These are phyloP conservation scores for Takifugu flavidus DNA, from an alignment of 2,113 vertebrate genomes.

Conservation along the genomic window DNA sequence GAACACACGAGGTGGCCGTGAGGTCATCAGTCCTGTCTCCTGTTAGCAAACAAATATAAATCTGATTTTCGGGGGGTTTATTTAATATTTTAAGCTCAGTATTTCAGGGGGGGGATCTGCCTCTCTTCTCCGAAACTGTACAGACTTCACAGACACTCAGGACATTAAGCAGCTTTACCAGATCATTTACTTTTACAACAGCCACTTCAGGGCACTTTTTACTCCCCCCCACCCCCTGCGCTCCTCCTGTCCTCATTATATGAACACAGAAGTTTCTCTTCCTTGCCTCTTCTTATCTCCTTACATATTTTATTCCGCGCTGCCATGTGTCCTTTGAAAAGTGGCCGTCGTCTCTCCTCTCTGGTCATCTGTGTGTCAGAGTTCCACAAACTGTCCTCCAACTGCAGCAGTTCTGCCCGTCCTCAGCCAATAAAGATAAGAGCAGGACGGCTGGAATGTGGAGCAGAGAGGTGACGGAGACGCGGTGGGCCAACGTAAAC, in stretches of 20 bases:
- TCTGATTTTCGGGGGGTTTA: neutral
- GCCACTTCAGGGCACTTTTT: neutral
- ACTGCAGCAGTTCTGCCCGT: slow-evolving; percentile 41
- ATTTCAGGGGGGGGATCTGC: neutral
- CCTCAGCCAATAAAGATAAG: slow-evolving; percentile 74
- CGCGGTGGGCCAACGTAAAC: neutral
- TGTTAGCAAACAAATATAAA: too few species aligned
- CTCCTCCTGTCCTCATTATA: slow-evolving; percentile 8
- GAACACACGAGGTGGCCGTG: too few species aligned
- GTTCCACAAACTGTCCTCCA: slow-evolving; percentile 30
- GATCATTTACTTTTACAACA: slow-evolving; percentile 46
- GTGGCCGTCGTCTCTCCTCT: slow-evolving; percentile 42
- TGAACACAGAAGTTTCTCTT: neutral
- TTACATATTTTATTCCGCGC: slow-evolving; percentile 1
- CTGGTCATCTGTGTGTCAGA: slow-evolving; percentile 39
- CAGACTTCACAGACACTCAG: neutral
- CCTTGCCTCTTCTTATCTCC: slow-evolving; percentile 8
- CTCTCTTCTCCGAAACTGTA: too few species aligned
- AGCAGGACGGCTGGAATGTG: slow-evolving; percentile 60
- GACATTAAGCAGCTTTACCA: slow-evolving; percentile 35
- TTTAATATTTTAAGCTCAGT: neutral
- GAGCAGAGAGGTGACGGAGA: slow-evolving; percentile 51
- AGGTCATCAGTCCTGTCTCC: too few species aligned
- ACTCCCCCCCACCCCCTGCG: neutral
- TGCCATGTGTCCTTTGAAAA: slow-evolving; percentile 28